phyloP scores from a whole-genome alignment of 2,113 vertebrate genomes.

The Arvicanthis niloticus region DNA sequence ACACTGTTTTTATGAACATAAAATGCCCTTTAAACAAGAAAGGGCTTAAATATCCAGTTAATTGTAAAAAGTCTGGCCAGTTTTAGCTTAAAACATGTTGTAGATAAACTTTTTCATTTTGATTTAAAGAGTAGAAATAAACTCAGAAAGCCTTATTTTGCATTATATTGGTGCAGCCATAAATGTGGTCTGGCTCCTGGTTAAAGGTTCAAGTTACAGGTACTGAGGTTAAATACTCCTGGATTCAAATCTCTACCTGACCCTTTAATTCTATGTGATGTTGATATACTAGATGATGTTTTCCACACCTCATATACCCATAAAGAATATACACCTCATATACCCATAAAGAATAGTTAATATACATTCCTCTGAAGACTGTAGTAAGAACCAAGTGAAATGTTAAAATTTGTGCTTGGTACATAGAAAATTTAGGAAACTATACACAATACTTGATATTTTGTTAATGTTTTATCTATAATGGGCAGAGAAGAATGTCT shows the following conservation, averaged over 20 bases:
- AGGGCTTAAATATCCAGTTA: background rate
- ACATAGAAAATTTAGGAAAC: background rate
- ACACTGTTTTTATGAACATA: background rate
- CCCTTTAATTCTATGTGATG: background rate
- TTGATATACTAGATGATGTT: background rate
- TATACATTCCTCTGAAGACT: background rate
- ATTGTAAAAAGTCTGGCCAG: background rate
- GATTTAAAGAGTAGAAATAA: background rate
- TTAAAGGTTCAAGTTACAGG: background rate
- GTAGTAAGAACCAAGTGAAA: background rate
- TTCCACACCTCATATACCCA: background rate
- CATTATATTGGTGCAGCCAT: background rate
- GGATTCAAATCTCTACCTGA: background rate
- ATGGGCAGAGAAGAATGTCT: background rate
- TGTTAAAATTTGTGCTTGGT: background rate
- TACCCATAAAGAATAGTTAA: background rate
- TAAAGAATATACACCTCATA: background rate
- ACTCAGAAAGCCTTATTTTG: background rate
- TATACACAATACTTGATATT: background rate
- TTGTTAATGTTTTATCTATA: background rate
- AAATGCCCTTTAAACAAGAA: background rate
- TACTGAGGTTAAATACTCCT: background rate
- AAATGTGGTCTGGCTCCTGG: no score
- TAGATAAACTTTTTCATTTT: background rate
- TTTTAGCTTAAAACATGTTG: background rate